These are phyloP conservation scores for Siniperca obscura DNA, from an alignment of 2,797 vertebrate genomes.

Conservation along the genomic window DNA sequence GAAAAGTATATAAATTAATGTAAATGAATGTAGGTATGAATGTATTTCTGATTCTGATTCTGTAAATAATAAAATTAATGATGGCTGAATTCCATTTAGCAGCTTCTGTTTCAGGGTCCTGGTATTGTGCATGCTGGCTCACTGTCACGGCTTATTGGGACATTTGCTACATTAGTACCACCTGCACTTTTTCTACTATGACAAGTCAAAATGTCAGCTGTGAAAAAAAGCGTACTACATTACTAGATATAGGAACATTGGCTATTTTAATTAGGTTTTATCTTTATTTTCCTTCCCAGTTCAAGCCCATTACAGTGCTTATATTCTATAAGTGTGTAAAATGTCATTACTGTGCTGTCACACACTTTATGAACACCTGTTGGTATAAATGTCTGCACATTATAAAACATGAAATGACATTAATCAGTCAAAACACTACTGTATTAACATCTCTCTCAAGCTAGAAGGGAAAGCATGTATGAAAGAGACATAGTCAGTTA, in stretches of 20 bases:
- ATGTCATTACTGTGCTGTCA: neutral
- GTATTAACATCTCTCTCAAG: slow-evolving; percentile 10
- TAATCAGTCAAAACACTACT: neutral
- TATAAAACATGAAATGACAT: slow-evolving; percentile 2
- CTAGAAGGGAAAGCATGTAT: slow-evolving; percentile 16
- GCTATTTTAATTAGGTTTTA: neutral
- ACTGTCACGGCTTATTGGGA: neutral
- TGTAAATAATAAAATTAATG: neutral
- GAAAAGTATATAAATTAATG: neutral
- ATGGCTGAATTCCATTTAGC: neutral
- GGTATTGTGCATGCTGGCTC: neutral
- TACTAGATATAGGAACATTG: no score
- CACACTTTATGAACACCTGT: neutral
- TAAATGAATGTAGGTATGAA: no score
- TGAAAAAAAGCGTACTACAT: neutral
- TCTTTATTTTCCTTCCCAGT: neutral
- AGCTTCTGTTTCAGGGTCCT: neutral
- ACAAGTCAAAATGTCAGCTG: neutral
- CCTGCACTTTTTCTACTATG: neutral
- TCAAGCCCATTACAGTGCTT: neutral
- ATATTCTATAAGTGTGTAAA: neutral
- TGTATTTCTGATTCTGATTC: no score
- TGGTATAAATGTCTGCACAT: neutral
- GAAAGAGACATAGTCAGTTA: slow-evolving; percentile 44
- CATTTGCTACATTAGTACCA: neutral